A percentile compares a stretch with the other conserved stretches of the same genome.
These are phyloP conservation scores for Mimachlamys varia DNA, from an alignment of 2,888 invertebrate species.

Conservation along the genomic window DNA sequence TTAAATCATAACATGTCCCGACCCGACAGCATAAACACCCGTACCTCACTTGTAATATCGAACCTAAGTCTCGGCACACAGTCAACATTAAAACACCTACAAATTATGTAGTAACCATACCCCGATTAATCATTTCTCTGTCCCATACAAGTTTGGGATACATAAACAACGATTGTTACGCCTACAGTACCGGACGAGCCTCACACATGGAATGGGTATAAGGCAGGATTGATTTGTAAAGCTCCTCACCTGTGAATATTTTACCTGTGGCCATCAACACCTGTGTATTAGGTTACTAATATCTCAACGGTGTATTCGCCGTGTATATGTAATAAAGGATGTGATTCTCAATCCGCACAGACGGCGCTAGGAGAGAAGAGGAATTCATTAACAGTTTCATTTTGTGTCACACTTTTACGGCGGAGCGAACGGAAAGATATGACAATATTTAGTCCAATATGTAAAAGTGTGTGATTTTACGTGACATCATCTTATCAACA, in stretches of 20 bases:
- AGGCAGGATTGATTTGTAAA: background rate
- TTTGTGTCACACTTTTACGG: background rate
- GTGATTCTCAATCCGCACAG: background rate
- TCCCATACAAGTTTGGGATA: background rate
- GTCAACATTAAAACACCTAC: background rate
- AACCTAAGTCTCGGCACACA: background rate
- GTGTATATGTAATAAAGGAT: background rate
- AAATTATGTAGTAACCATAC: background rate
- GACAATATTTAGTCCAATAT: background rate
- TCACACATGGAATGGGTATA: background rate
- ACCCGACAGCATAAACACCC: background rate
- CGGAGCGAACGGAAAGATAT: background rate
- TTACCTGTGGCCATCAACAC: slow-evolving; percentile 10
- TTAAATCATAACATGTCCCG: slow-evolving; percentile 31
- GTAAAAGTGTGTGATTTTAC: background rate
- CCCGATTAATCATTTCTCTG: background rate
- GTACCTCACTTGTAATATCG: background rate
- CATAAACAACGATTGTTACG: background rate
- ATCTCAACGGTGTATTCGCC: background rate
- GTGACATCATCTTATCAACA: background rate
- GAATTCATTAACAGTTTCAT: background rate
- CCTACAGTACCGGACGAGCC: background rate
- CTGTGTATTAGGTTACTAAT: slow-evolving; percentile 21
- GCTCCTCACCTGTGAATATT: slow-evolving; percentile 14
- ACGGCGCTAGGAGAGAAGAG: background rate